phyloP scores from a whole-genome alignment of 2,888 invertebrate species.

The Horisme vitalbata region DNA sequence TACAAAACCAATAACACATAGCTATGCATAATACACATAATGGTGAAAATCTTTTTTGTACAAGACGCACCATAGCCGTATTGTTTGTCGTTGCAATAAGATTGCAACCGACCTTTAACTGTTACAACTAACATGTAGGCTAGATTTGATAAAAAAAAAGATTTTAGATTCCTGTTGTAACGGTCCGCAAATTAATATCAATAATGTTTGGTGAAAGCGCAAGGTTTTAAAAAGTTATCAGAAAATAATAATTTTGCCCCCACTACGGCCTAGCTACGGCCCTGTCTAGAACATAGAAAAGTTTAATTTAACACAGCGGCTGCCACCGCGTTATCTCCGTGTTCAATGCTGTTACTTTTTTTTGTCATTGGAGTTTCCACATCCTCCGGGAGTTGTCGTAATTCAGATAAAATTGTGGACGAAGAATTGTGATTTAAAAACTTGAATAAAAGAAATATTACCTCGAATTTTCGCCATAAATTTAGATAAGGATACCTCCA shows the following conservation, averaged over 20 bases:
- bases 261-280: slow-evolving; percentile 1
- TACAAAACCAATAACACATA: no score
- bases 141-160: no score
- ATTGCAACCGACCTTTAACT: no score
- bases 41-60: no score
- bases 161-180: no score
- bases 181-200: no score
- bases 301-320: slow-evolving; percentile 35
- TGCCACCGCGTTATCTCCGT: slow-evolving; percentile 36
- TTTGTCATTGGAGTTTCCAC: slow-evolving; percentile 36
- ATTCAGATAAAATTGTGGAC: slow-evolving; percentile 36
- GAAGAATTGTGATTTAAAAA: slow-evolving; percentile 36
- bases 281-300: slow-evolving; percentile 27
- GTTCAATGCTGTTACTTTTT: slow-evolving; percentile 36
- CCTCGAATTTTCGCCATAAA: slow-evolving; percentile 16
- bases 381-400: slow-evolving; percentile 32
- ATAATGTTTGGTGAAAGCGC: no score
- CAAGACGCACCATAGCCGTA: no score
- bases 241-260: not conserved
- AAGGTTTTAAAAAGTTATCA: no score
- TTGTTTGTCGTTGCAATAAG: no score
- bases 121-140: no score
- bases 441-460: slow-evolving; percentile 29
- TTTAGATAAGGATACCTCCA: slow-evolving; percentile 14
- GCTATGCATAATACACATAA: no score